phyloP scores from a whole-genome alignment of 1,140 invertebrate species.

The Drosophila pectinifera region DNA sequence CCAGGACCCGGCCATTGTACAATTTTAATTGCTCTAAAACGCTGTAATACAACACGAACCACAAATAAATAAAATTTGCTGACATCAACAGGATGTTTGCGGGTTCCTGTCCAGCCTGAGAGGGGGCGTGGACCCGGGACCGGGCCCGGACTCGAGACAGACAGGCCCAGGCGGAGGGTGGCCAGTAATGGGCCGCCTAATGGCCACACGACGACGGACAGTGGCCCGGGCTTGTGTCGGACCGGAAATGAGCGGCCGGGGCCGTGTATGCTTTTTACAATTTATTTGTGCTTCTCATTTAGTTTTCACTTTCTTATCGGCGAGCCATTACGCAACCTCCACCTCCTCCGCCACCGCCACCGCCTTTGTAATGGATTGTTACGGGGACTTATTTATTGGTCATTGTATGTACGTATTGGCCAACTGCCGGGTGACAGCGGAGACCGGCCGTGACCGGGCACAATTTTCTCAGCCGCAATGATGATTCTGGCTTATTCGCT shows the following conservation, averaged over 20 bases:
- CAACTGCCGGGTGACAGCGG: constrained; percentile 2
- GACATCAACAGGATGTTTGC: constrained; percentile 82
- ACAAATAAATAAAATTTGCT: constrained; percentile 84
- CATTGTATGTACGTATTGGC: constrained; percentile 56
- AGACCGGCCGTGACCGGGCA: constrained; percentile 43
- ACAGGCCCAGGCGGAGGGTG: constrained; percentile 10
- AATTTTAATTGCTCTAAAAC: constrained; percentile 83
- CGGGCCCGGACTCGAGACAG: neutral
- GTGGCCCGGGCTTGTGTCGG: too few relatives aligned
- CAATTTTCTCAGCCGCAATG: constrained; percentile 33
- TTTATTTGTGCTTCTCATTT: constrained; percentile 66
- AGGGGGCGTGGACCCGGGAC: too few relatives aligned
- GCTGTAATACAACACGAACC: constrained; percentile 82
- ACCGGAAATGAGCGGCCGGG: constrained; percentile 54
- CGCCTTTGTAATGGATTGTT: constrained; percentile 66
- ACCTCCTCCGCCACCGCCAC: constrained; percentile 24
- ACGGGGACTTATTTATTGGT: constrained; percentile 42
- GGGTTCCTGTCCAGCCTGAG: constrained; percentile 57
- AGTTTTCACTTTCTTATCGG: constrained; percentile 75
- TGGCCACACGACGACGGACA: constrained; percentile 32
- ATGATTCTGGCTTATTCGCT: constrained; percentile 37
- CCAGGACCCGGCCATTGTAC: constrained; percentile 58
- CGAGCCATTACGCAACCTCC: constrained; percentile 60
- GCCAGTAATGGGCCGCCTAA: constrained; percentile 65
- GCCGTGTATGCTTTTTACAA: constrained; percentile 61